These are phyloP conservation scores for Spilarctia lutea DNA, from an alignment of 2,888 invertebrate genomes.

Conservation along the genomic window DNA sequence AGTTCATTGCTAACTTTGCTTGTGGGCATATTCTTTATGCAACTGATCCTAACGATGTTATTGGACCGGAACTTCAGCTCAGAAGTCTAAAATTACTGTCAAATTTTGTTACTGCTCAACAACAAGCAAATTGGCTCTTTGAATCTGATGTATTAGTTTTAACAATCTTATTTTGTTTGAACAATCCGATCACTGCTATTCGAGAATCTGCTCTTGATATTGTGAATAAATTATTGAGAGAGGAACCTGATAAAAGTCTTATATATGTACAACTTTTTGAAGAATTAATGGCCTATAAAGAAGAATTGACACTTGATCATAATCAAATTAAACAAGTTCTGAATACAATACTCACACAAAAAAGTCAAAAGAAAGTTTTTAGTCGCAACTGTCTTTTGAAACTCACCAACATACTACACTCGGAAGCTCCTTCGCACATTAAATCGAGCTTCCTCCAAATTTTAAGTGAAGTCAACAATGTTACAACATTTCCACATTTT, in stretches of 20 bases:
- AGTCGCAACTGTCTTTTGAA: conserved; percentile 72
- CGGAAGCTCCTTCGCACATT: conserved; percentile 77
- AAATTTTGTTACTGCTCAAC: conserved; percentile 66
- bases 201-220: conserved; percentile 86
- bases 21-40: conserved; percentile 80
- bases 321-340: conserved; percentile 89
- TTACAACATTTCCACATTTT: conserved; percentile 75
- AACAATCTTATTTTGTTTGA: conserved; percentile 85
- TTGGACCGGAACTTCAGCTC: conserved; percentile 82
- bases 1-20: conserved; percentile 87
- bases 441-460: conserved; percentile 81
- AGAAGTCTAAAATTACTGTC: conserved; percentile 79
- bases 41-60: conserved; percentile 73
- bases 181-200: conserved; percentile 83
- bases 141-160: conserved; percentile 82
- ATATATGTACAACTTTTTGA: conserved; percentile 78
- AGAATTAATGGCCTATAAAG: conserved; percentile 78
- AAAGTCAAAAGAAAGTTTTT: conserved; percentile 78
- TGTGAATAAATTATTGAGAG: conserved; percentile 70
- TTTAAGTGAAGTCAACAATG: conserved; percentile 77
- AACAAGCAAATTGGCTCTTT: conserved; percentile 69
- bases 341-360: conserved; percentile 87
- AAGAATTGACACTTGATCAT: conserved; percentile 89
- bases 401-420: conserved; percentile 70
- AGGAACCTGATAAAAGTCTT: conserved; percentile 66